Evolutionary conservation across 1,140 invertebrate species (phyloP).

Genomic region (Drosophila parabipectinata): DNA sequence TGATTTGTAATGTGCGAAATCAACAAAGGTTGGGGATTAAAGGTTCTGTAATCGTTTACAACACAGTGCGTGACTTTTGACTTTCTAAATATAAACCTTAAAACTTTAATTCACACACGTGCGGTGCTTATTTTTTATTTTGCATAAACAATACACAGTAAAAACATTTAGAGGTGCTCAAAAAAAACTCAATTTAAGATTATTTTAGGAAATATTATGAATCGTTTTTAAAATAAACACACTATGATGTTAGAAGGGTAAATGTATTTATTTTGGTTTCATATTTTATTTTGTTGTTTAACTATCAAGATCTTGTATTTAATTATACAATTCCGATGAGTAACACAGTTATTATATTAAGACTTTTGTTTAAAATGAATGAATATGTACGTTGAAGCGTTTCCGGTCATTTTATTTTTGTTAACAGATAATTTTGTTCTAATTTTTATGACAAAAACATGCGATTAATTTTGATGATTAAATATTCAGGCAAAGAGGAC

Average conservation of each 20-base stretch:
- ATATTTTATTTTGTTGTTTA: too few relatives aligned
- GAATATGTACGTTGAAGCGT: neutral
- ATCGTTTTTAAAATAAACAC: too few relatives aligned
- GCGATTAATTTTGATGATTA: too few relatives aligned
- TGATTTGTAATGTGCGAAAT: conserved; percentile 6
- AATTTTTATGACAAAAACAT: neutral
- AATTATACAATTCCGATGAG: too few relatives aligned
- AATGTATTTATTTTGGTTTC: neutral
- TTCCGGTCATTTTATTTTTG: neutral
- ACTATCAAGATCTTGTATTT: neutral
- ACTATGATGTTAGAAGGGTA: neutral
- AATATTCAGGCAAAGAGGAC: too few relatives aligned
- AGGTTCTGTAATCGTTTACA: neutral
- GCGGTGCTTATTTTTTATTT: too few relatives aligned
- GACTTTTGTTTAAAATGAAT: neutral
- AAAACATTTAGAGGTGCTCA: neutral
- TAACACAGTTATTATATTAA: neutral
- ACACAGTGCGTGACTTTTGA: conserved; percentile 2
- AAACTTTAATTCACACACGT: neutral
- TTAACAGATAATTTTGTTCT: neutral
- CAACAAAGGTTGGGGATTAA: neutral
- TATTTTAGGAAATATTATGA: too few relatives aligned
- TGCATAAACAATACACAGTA: too few relatives aligned
- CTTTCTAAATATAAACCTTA: neutral
- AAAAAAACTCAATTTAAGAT: too few relatives aligned